Percentiles rank a stretch among this genome's conserved stretches.
Conservation (phyloP, 2,113 vertebrate species). For the Podarcis muralis region DNA sequence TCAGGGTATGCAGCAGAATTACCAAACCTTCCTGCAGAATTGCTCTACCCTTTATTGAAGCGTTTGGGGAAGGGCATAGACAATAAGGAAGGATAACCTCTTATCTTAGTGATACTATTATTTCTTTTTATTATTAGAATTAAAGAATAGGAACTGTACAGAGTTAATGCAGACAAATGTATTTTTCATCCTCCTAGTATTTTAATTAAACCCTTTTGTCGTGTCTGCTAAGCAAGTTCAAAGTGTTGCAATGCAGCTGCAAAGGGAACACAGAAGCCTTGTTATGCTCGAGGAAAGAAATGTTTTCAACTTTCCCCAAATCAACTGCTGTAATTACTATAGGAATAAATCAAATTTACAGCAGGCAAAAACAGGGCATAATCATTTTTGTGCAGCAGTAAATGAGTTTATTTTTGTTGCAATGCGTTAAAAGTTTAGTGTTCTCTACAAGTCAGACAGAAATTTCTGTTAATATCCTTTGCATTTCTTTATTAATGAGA, state of each 20-base stretch:
- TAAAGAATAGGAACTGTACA: slow-evolving; percentile 56
- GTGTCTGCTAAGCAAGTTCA: slow-evolving; percentile 70
- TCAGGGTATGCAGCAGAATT: slow-evolving; percentile 5
- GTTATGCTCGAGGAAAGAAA: slow-evolving; percentile 47
- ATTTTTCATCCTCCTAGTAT: slow-evolving; percentile 64
- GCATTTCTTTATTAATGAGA: slow-evolving; percentile 63
- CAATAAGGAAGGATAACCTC: slow-evolving; percentile 34
- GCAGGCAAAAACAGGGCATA: slow-evolving; percentile 60
- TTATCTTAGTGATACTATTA: slow-evolving; percentile 51
- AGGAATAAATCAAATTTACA: slow-evolving; percentile 74
- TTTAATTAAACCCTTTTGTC: slow-evolving; percentile 79
- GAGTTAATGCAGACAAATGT: slow-evolving; percentile 66
- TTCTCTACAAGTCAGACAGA: slow-evolving; percentile 65
- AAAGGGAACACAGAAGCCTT: slow-evolving; percentile 41
- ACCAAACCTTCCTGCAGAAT: slow-evolving; percentile 44
- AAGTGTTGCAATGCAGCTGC: slow-evolving; percentile 61
- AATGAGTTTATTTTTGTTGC: slow-evolving; percentile 71
- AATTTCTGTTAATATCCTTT: slow-evolving; percentile 71
- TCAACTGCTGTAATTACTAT: slow-evolving; percentile 66
- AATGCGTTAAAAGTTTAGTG: slow-evolving; percentile 65
- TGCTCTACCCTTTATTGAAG: slow-evolving; percentile 8
- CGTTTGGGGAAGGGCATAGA: slow-evolving; percentile 1
- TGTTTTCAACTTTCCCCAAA: slow-evolving; percentile 70
- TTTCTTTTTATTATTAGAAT: slow-evolving; percentile 61
- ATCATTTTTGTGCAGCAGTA: slow-evolving; percentile 57